Conservation (phyloP, 2,888 invertebrate genomes). For the Caradrina kadenii region DNA sequence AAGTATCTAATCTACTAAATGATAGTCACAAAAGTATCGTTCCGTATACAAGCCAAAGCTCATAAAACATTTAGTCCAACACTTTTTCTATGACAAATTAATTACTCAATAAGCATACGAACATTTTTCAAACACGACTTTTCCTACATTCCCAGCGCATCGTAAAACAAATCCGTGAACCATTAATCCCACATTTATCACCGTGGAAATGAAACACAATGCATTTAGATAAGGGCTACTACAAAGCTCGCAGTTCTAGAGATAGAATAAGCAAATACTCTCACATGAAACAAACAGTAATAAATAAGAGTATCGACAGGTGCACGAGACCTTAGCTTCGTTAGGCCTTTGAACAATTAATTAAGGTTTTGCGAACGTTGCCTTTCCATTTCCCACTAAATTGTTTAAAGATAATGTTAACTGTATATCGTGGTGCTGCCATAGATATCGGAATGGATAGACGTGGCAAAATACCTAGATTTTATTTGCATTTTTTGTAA, state of each 20-base stretch:
- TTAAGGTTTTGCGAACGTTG: slow-evolving; percentile 71
- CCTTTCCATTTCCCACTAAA: slow-evolving; percentile 65
- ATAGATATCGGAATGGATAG: slow-evolving; percentile 39
- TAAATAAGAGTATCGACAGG: slow-evolving; percentile 80
- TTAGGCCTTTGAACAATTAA: slow-evolving; percentile 73
- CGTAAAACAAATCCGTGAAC: slow-evolving; percentile 37
- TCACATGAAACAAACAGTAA: slow-evolving; percentile 71
- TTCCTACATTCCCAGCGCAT: slow-evolving; percentile 23
- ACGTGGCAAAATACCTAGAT: slow-evolving; percentile 4
- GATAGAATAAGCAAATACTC: slow-evolving; percentile 61
- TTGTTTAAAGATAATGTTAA: slow-evolving; percentile 54
- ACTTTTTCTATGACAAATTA: not conserved
- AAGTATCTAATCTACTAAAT: not conserved
- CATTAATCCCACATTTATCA: slow-evolving; percentile 58
- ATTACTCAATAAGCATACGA: not conserved
- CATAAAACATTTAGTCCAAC: slow-evolving; percentile 11
- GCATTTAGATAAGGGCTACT: slow-evolving; percentile 60
- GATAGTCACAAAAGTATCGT: not conserved
- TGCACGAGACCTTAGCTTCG: slow-evolving; percentile 73
- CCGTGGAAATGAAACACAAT: slow-evolving; percentile 54
- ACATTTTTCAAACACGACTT: slow-evolving; percentile 4
- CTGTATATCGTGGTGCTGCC: slow-evolving; percentile 45
- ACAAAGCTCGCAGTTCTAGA: slow-evolving; percentile 39
- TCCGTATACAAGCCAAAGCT: not conserved
- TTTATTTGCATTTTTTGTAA: not conserved